Base-by-base conservation (phyloP, 2,888 invertebrate genomes). In the Eupithecia centaureata region DNA sequence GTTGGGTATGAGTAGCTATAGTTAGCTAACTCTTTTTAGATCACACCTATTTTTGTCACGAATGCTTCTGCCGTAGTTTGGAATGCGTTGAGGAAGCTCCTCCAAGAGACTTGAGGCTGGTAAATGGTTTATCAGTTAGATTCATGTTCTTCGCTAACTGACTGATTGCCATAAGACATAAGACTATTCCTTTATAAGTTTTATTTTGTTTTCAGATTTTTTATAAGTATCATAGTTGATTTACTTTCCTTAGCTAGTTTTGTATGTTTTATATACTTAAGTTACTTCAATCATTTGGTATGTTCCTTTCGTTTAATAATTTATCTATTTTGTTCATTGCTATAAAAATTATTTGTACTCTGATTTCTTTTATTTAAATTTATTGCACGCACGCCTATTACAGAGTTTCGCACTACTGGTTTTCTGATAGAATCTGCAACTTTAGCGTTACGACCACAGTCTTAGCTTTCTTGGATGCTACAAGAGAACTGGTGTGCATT, bases 1-100 rank as follows among this genome's bases (percentile, higher is more conserved):
- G 76, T 94, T 99, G 82, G 99, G 97, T 97, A 94, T 60, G 70
- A 66, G 70, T 70, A 70, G 66, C 63, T 66, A n/a, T n/a, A 66
- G 66, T 60, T 65, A 67, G 63, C 35, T 61, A 52, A 67, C 64
- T 68, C 65, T 71, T 70, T 68, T 68, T 64, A 63, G 38, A 54
- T 68, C 63, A 65, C 60, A 63, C 61, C 63, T 68, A 61, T 68
- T 65, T 67, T 60, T 47, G 64, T 65, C 65, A 65, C 65, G 64
- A 68, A 65, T 68, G 68, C 67, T 68, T 71, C 51, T 65, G 65
- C 71, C 30, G 61, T 68, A 71, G 67, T 68, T 65, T 67, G 70
- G 70, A 70, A 70, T 70, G 70, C 66, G 70, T 65, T 69, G 70
- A 70, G 58, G 70, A 70, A 63, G 63, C 66, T 70, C 61, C 61